Percentiles rank a stretch among this genome's conserved stretches.
These are phyloP conservation scores for Epizoanthus fatuus DNA, from an alignment of 92 coral and sea anemone species.

Conservation along the genomic window DNA sequence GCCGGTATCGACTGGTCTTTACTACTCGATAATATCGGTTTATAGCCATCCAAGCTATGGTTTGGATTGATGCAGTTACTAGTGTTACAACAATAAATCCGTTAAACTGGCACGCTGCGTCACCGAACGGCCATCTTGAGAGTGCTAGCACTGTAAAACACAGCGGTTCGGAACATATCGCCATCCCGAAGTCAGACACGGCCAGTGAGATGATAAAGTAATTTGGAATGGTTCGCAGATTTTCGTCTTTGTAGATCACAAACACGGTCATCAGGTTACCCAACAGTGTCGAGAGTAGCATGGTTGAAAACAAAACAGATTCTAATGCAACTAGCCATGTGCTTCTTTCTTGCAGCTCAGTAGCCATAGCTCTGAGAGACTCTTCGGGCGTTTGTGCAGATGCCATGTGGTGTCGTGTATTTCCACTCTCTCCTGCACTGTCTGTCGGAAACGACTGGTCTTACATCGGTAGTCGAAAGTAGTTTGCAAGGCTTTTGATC, in stretches of 20 bases:
- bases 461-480: no score
- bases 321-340: constrained; percentile 43
- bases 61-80: constrained; percentile 63
- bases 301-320: constrained; percentile 50
- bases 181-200: constrained; percentile 66
- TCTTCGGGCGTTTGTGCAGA: not conserved
- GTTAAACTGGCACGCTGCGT: constrained; percentile 61
- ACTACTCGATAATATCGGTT: constrained; percentile 64
- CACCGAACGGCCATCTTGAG: constrained; percentile 69
- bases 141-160: constrained; percentile 26
- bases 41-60: constrained; percentile 62
- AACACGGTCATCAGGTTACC: constrained; percentile 68
- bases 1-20: constrained; percentile 41
- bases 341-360: constrained; percentile 60
- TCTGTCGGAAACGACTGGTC: no score
- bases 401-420: not conserved
- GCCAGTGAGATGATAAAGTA: constrained; percentile 73
- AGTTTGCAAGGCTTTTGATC: no score
- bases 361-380: constrained; percentile 24
- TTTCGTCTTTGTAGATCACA: constrained; percentile 47
- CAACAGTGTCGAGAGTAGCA: constrained; percentile 43
- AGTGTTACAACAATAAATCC: constrained; percentile 52
- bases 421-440: no score
- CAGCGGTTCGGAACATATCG: constrained; percentile 41
- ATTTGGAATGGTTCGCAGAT: constrained; percentile 58